Evolutionary conservation across 2,888 invertebrate species (phyloP).

Genomic region (Cerceris ruficornis): DNA sequence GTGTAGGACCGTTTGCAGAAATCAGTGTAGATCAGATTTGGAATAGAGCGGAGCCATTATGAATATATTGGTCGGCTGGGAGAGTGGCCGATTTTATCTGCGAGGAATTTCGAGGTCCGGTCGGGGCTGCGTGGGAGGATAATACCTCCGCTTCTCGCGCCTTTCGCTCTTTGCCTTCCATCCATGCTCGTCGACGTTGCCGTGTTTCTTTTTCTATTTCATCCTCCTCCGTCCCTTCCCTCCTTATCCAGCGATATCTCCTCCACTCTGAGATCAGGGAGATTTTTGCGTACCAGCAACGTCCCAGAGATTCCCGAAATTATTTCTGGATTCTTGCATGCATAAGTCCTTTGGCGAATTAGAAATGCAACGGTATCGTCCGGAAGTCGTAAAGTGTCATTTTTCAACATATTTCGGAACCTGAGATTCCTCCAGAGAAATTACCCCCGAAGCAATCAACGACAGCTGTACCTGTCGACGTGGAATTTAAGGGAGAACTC

Average conservation of each 20-base stretch:
- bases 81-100: slow-evolving; percentile 76
- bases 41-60: slow-evolving; percentile 71
- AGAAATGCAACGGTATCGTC: too few species aligned
- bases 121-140: slow-evolving; percentile 76
- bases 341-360: too few species aligned
- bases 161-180: slow-evolving; percentile 52
- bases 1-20: slow-evolving; percentile 39
- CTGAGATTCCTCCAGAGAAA: neutral
- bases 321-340: too few species aligned
- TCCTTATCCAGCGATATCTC: slow-evolving; percentile 30
- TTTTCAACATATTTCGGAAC: too few species aligned
- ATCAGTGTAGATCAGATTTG: slow-evolving; percentile 53
- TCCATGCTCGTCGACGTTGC: slow-evolving; percentile 26
- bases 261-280: slow-evolving; percentile 45
- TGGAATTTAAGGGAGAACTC: slow-evolving; percentile 57
- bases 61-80: slow-evolving; percentile 74
- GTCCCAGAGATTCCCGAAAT: too few species aligned
- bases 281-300: slow-evolving; percentile 59
- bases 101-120: slow-evolving; percentile 73
- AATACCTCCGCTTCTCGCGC: slow-evolving; percentile 68
- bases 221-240: slow-evolving; percentile 15
- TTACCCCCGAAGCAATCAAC: slow-evolving; percentile 13
- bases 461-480: slow-evolving; percentile 68
- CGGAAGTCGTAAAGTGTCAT: too few species aligned
- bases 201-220: slow-evolving; percentile 34